Evolutionary conservation across 2,888 invertebrate genomes (phyloP).

Genomic region (Drosophila ustulata): DNA sequence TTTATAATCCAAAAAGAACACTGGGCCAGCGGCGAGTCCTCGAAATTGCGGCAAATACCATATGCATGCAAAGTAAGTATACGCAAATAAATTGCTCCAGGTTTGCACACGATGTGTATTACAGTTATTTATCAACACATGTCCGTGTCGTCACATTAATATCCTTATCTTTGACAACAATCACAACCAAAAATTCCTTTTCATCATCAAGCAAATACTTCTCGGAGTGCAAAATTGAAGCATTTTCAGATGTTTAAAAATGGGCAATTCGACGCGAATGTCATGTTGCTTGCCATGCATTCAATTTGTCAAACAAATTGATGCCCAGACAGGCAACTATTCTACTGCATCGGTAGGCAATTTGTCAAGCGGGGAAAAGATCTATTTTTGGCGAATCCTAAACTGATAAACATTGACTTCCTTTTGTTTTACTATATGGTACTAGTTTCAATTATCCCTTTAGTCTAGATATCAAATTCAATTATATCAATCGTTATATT

Average conservation of each 20-base stretch:
- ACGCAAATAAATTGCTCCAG: not conserved
- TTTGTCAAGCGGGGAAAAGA: too few species aligned
- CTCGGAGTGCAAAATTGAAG: not conserved
- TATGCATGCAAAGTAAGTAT: not conserved
- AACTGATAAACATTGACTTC: too few species aligned
- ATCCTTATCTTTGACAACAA: not conserved
- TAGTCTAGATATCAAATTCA: too few species aligned
- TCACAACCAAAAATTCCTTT: not conserved
- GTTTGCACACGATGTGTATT: not conserved
- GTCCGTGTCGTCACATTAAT: constrained; percentile 2
- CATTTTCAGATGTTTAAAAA: not conserved
- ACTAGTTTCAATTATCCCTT: too few species aligned
- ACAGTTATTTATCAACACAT: constrained; percentile 1
- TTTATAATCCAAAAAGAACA: too few species aligned
- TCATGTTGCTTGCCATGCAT: not conserved
- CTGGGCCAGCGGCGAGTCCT: not conserved
- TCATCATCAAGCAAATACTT: not conserved
- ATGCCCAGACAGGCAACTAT: too few species aligned
- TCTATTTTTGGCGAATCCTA: too few species aligned
- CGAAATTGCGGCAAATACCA: not conserved
- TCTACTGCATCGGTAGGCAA: too few species aligned
- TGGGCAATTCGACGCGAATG: not conserved
- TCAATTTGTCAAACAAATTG: not conserved
- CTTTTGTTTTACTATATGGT: too few species aligned
- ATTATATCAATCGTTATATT: too few species aligned